These are phyloP conservation scores for Poeciliopsis infans DNA, from an alignment of 2,797 vertebrate genomes.

Conservation along the genomic window DNA sequence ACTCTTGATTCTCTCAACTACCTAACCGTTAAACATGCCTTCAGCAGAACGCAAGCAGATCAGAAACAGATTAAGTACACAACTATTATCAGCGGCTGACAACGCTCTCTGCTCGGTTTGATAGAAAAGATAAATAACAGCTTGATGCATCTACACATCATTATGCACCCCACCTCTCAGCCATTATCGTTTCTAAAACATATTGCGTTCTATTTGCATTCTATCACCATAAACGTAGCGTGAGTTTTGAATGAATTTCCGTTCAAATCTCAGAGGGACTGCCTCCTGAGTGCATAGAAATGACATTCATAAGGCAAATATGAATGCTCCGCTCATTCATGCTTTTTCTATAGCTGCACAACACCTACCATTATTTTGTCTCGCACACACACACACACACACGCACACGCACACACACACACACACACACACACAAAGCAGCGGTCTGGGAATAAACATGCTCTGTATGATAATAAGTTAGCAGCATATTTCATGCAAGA, in stretches of 20 bases:
- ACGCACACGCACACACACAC: conserved; percentile 1
- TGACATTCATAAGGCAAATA: conserved; percentile 30
- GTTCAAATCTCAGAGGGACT: conserved; percentile 13
- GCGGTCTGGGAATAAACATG: conserved; percentile 68
- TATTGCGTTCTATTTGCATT: conserved; percentile 12
- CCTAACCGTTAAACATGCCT: not conserved
- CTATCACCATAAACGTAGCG: conserved; percentile 1
- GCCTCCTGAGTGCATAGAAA: conserved; percentile 28
- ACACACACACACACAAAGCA: conserved; percentile 36
- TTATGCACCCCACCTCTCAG: conserved; percentile 6
- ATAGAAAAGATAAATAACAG: conserved; percentile 36
- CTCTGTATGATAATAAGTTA: conserved; percentile 65
- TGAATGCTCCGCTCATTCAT: conserved; percentile 42
- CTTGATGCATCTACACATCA: conserved; percentile 11
- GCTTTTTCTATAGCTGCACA: conserved; percentile 51
- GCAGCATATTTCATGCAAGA: conserved; percentile 69
- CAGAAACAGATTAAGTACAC: conserved; percentile 10
- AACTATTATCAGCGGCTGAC: conserved; percentile 14
- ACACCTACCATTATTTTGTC: conserved; percentile 47
- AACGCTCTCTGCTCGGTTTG: conserved; percentile 21
- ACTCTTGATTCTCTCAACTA: not conserved
- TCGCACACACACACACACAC: conserved; percentile 1
- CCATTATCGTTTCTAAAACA: conserved; percentile 18
- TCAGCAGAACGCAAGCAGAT: conserved; percentile 16
- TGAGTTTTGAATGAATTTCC: conserved; percentile 16